These are phyloP conservation scores for Aplodontia rufa DNA, from an alignment of 2,113 vertebrate species.

Conservation along the genomic window DNA sequence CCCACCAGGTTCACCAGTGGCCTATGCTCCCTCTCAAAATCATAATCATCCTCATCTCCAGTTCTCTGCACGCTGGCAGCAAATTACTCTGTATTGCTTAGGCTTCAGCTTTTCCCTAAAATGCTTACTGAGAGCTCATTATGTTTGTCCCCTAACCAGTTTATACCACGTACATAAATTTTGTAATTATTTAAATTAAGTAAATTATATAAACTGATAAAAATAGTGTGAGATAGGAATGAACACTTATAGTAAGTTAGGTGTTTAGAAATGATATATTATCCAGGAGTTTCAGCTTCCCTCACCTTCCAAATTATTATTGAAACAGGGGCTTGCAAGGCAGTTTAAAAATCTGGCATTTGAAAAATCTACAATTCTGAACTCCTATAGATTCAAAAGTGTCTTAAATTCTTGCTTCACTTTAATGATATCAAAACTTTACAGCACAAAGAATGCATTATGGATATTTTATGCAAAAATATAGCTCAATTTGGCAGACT, in stretches of 20 bases:
- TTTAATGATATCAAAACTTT: constrained; percentile 61
- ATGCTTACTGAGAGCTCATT: background rate
- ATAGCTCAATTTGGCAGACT: constrained; percentile 69
- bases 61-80: background rate
- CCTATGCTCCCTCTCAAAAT: background rate
- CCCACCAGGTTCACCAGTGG: background rate
- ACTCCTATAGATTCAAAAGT: background rate
- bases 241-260: background rate
- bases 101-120: background rate
- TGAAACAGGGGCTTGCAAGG: background rate
- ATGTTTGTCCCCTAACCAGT: background rate
- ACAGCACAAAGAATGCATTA: constrained; percentile 55
- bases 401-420: constrained; percentile 41
- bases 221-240: background rate
- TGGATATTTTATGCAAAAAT: constrained; percentile 69
- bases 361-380: constrained; percentile 46
- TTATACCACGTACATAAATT: background rate
- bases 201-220: background rate
- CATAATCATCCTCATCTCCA: background rate
- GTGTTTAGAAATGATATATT: background rate
- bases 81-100: background rate
- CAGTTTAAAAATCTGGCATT: constrained; percentile 22
- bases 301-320: background rate
- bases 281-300: background rate
- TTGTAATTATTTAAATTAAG: constrained; percentile 13